A percentile compares a stretch with the other conserved stretches of the same genome.
Conservation (phyloP, 1,140 invertebrate species). For the Dreissena rostriformis region DNA sequence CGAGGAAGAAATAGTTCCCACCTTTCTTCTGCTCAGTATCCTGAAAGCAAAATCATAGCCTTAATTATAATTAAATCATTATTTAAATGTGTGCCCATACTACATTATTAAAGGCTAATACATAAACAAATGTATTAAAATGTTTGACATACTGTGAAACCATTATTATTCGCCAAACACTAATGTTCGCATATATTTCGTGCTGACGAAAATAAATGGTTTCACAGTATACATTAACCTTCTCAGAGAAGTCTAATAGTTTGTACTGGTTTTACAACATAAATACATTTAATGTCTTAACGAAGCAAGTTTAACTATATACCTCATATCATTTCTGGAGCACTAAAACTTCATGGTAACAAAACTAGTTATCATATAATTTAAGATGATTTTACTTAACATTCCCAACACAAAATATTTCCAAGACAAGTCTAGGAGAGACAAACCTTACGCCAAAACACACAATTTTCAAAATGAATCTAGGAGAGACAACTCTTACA, state of each 20-base stretch:
- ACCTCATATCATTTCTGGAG: no score
- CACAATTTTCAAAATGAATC: not conserved
- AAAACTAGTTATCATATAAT: not conserved
- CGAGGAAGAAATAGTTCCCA: conserved; percentile 99
- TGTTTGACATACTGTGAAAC: no score
- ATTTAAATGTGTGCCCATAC: not conserved
- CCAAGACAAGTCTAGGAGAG: not conserved
- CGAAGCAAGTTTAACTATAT: no score
- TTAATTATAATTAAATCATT: not conserved
- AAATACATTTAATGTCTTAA: no score
- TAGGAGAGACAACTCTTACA: not conserved
- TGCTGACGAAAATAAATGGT: no score
- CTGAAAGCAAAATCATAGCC: conserved; percentile 81
- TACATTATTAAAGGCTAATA: not conserved
- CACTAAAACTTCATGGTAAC: no score
- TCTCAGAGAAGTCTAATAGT: no score
- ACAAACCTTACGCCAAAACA: not conserved
- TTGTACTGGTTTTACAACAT: no score
- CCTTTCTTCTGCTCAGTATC: conserved; percentile 98
- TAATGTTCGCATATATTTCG: no score
- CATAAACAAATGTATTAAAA: not conserved
- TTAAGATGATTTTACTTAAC: not conserved
- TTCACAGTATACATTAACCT: no score
- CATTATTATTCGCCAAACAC: no score
- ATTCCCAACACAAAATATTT: not conserved